These are phyloP conservation scores for Gonatopus flavifemur DNA, from an alignment of 1,140 invertebrate species.

Conservation along the genomic window DNA sequence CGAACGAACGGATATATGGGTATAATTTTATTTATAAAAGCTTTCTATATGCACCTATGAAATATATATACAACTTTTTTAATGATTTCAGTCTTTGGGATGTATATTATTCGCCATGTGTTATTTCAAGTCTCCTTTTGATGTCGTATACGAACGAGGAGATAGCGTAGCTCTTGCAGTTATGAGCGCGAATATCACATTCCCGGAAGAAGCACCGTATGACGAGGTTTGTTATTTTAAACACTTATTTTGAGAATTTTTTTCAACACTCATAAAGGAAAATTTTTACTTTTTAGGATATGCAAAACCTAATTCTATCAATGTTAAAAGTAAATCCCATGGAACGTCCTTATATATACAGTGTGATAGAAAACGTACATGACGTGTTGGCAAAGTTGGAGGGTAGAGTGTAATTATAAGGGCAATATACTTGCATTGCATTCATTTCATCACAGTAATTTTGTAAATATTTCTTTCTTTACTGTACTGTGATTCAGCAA, in stretches of 20 bases:
- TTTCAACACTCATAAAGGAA: slow-evolving; percentile 1
- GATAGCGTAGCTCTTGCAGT: slow-evolving; percentile 86
- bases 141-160: slow-evolving; percentile 80
- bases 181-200: slow-evolving; percentile 73
- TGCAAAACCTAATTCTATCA: slow-evolving; percentile 70
- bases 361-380: slow-evolving; percentile 65
- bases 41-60: not conserved
- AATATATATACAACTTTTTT: slow-evolving; percentile 14
- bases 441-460: too few species aligned
- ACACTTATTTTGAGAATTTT: not conserved
- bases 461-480: too few species aligned
- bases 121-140: slow-evolving; percentile 85
- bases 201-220: slow-evolving; percentile 72
- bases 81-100: slow-evolving; percentile 74
- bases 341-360: slow-evolving; percentile 75
- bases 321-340: slow-evolving; percentile 76
- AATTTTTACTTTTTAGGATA: slow-evolving; percentile 57
- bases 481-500: too few species aligned
- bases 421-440: too few species aligned
- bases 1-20: slow-evolving; percentile 87
- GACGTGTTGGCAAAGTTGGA: slow-evolving; percentile 62
- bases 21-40: slow-evolving; percentile 42
- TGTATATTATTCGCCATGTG: slow-evolving; percentile 84
- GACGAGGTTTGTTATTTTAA: slow-evolving; percentile 57
- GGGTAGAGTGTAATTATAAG: slow-evolving; percentile 50